phyloP scores from a whole-genome alignment of 2,888 invertebrate genomes.

The Drosophila melanocephala region DNA sequence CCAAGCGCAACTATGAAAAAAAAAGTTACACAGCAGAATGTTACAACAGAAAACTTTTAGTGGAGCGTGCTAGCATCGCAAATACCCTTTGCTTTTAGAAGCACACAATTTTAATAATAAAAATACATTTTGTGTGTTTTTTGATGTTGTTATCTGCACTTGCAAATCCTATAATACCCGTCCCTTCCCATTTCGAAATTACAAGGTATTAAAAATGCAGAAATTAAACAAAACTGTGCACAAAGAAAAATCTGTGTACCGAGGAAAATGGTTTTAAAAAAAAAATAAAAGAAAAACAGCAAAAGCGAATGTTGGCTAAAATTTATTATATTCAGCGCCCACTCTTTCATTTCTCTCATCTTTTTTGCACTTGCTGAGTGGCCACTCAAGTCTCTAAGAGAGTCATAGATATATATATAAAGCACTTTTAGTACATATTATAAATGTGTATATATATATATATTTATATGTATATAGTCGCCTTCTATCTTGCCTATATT shows the following conservation, averaged over 20 bases:
- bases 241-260: constrained; percentile 59
- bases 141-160: neutral
- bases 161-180: neutral
- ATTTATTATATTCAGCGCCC: constrained; percentile 74
- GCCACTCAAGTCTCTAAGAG: constrained; percentile 61
- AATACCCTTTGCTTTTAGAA: constrained; percentile 5
- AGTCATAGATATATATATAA: constrained; percentile 62
- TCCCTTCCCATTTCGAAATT: neutral
- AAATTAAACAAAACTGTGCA: constrained; percentile 70
- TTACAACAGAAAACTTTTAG: constrained; percentile 15
- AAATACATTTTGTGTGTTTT: neutral
- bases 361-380: constrained; percentile 33
- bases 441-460: constrained; percentile 11
- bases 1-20: constrained; percentile 52
- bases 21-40: constrained; percentile 25
- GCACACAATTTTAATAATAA: no score
- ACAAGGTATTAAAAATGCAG: constrained; percentile 38
- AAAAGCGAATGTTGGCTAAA: constrained; percentile 70
- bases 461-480: neutral
- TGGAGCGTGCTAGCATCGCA: neutral
- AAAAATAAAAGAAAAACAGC: constrained; percentile 40
- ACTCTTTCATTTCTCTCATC: constrained; percentile 25
- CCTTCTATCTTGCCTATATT: neutral
- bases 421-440: constrained; percentile 14
- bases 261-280: constrained; percentile 28